These are phyloP conservation scores for Poecilobothrus nobilitatus DNA, from an alignment of 2,888 invertebrate genomes.

Conservation along the genomic window DNA sequence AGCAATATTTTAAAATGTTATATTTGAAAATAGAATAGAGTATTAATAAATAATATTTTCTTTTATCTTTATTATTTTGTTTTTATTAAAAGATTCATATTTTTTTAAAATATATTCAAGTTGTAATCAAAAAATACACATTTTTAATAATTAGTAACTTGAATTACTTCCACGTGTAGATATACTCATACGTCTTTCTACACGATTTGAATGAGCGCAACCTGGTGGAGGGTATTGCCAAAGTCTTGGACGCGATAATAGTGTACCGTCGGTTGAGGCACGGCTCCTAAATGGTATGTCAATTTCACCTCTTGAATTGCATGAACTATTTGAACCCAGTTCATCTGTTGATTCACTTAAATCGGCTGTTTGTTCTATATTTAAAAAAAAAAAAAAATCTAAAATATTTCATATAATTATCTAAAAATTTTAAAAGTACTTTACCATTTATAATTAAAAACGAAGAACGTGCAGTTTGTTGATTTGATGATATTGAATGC, in stretches of 20 bases:
- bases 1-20: no score
- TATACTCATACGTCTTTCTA: conserved; percentile 67
- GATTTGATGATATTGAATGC: conserved; percentile 28
- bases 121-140: no score
- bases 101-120: no score
- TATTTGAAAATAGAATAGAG: no score
- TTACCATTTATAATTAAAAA: conserved; percentile 36
- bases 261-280: conserved; percentile 65
- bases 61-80: no score
- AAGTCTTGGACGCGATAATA: conserved; percentile 52
- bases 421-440: conserved; percentile 13
- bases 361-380: conserved; percentile 43
- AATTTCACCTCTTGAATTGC: conserved; percentile 42
- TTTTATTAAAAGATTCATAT: no score
- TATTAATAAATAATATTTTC: no score
- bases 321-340: conserved; percentile 38
- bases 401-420: neutral
- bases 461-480: conserved; percentile 34
- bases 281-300: conserved; percentile 58
- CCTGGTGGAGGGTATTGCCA: conserved; percentile 50
- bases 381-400: conserved; percentile 13
- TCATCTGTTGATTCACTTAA: conserved; percentile 53
- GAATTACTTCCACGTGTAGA: conserved; percentile 52
- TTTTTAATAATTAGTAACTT: conserved; percentile 32
- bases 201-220: conserved; percentile 46